phyloP scores from a whole-genome alignment of 2,888 invertebrate genomes.

The Stegana nigrithorax region DNA sequence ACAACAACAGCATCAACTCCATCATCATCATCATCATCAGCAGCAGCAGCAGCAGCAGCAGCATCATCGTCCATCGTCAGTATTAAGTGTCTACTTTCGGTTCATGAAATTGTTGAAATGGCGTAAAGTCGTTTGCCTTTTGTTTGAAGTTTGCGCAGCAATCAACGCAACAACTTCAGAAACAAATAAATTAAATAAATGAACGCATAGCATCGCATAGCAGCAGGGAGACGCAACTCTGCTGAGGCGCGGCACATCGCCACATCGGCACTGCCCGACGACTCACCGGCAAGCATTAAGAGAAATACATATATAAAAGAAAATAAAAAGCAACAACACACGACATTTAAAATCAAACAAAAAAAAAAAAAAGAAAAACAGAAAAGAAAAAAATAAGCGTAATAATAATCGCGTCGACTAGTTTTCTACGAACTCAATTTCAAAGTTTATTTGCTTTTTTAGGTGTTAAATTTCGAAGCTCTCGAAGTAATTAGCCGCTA shows the following conservation, averaged over 20 bases:
- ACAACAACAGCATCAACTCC: slow-evolving; percentile 19
- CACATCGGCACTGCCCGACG: no score
- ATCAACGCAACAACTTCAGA: slow-evolving; percentile 7
- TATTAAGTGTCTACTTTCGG: neutral
- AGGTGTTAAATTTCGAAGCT: slow-evolving; percentile 17
- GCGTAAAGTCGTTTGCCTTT: slow-evolving; percentile 4
- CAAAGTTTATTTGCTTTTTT: neutral
- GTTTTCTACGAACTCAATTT: neutral
- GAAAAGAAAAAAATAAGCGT: neutral
- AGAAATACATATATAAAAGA: neutral
- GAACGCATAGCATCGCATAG: neutral
- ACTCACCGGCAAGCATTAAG: no score
- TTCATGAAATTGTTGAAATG: slow-evolving; percentile 2
- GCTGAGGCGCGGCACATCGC: no score
- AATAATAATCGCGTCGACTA: neutral
- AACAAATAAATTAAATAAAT: slow-evolving; percentile 3
- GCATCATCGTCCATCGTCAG: neutral
- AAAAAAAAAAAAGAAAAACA: neutral
- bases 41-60: slow-evolving; percentile 18
- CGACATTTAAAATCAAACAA: neutral
- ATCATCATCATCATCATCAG: slow-evolving; percentile 16
- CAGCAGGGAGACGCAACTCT: neutral
- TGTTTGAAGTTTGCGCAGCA: slow-evolving; percentile 16
- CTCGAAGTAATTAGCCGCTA: neutral
- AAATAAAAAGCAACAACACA: no score